Evolutionary conservation across 2,113 vertebrate species (phyloP).

Genomic region (Phyllostomus discolor): DNA sequence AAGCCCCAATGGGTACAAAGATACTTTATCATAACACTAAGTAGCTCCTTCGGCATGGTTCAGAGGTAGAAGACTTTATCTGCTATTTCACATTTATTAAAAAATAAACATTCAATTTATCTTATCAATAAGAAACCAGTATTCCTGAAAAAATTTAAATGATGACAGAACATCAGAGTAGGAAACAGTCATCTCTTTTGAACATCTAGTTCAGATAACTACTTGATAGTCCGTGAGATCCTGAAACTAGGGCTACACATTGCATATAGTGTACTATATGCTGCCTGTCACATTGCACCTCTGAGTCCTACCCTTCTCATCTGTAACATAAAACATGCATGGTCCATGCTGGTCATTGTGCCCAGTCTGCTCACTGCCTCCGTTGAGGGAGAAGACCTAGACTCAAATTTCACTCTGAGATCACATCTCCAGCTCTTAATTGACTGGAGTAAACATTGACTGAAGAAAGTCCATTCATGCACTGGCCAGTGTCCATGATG

Average conservation of each 20-base stretch:
- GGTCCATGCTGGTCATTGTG: rapidly evolving
- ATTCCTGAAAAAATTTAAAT: too few relatives aligned
- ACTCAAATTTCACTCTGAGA: background rate
- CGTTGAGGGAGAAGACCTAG: too few relatives aligned
- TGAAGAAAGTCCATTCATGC: rapidly evolving
- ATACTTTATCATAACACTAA: rapidly evolving
- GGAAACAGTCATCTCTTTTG: background rate
- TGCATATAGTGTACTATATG: too few relatives aligned
- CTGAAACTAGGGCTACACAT: rapidly evolving
- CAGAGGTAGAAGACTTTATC: background rate
- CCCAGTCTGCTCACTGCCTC: rapidly evolving
- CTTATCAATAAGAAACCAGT: too few relatives aligned
- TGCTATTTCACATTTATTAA: background rate
- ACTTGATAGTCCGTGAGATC: rapidly evolving
- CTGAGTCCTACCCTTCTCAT: background rate
- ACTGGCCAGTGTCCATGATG: background rate
- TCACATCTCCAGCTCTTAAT: too few relatives aligned
- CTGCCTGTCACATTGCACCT: rapidly evolving
- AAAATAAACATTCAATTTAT: background rate
- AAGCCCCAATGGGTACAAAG: background rate
- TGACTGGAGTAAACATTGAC: background rate
- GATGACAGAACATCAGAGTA: background rate
- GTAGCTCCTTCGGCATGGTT: rapidly evolving
- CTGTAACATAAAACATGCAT: background rate
- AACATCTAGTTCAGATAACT: too few relatives aligned